These are phyloP conservation scores for Gymnoscopelus braueri DNA, from an alignment of 2,797 vertebrate genomes.

Conservation along the genomic window DNA sequence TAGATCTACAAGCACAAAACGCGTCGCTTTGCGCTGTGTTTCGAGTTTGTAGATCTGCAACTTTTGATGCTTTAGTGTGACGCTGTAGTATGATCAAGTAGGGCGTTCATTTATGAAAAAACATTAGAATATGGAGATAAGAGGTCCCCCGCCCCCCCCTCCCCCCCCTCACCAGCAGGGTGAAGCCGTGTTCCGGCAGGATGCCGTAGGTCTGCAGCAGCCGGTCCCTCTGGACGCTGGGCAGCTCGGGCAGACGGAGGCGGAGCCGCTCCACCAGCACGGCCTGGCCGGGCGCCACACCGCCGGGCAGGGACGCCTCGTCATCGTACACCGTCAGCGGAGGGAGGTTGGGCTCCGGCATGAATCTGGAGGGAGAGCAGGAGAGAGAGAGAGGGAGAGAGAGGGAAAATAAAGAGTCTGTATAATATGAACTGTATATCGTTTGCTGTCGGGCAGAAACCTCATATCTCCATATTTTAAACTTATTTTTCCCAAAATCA, in stretches of 20 bases:
- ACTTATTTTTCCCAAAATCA: too few species aligned
- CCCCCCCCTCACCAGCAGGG: constrained; percentile 86
- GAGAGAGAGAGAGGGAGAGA: background rate
- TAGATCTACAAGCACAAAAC: too few species aligned
- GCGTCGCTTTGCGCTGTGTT: too few species aligned
- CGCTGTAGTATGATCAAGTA: too few species aligned
- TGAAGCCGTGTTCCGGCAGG: constrained; percentile 91
- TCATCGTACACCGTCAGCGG: constrained; percentile 90
- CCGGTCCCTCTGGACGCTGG: constrained; percentile 84
- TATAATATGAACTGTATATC: too few species aligned
- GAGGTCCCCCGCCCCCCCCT: background rate
- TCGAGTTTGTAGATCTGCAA: too few species aligned
- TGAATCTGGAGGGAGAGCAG: constrained; percentile 83
- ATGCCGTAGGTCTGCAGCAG: constrained; percentile 87
- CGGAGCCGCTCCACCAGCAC: constrained; percentile 88
- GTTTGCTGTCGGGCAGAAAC: too few species aligned
- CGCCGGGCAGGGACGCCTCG: constrained; percentile 79
- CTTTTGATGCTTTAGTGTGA: too few species aligned
- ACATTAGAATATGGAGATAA: too few species aligned
- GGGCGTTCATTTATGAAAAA: too few species aligned
- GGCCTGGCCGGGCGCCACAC: constrained; percentile 79
- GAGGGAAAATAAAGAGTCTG: background rate
- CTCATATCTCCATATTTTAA: too few species aligned
- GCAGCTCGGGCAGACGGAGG: constrained; percentile 89
- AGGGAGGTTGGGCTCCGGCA: constrained; percentile 98